Base-by-base conservation (phyloP, 2,113 vertebrate species). In the Phalacrocorax aristotelis region DNA sequence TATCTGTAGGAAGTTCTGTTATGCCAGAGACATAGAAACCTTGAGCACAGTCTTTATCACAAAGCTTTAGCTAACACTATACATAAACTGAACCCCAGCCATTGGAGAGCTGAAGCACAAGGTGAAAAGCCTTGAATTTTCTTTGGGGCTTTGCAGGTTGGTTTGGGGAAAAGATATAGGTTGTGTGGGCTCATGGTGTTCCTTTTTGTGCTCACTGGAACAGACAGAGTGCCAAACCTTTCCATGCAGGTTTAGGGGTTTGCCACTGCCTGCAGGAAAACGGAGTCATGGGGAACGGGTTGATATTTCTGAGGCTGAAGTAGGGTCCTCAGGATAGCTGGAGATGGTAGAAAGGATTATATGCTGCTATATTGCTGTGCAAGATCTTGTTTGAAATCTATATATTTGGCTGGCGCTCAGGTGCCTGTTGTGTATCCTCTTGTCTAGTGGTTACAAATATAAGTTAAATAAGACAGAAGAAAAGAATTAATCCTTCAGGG, bases 1-100 rank as follows among this genome's bases (percentile, higher is more conserved):
- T 94, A 84, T 75, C 58, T 82, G 29, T 36, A 81, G 69, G 32
- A 95, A 92, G 83, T 89, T 89, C 32, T 94, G 81, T 87, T 84
- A 70, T 40, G 15, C 48, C 10, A 1, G 38, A 68, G 38, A 82
- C 72, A 61, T 9, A 60, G 52, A 92, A 91, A 82, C 13, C 48
- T 89, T 66, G 40, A 42, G 15, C 6, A 5, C 4, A 68, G 48
- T 42, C 26, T 54, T 93, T 95, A 93, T 82, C 60, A 78, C 38
- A 75, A 87, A 92, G 36, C 26, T 80, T 86, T 72, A 85, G 52
- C 65, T 69, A 95, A 54, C n/a, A 9, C 15, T n/a, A 3, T 29
- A 55, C 4, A 6, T 58, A 81, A 81, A 75, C 48, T 27, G 42
- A 95, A 93, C 11, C 7, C 11, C 49, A 66, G 77, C 51, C 44